Percentiles rank a stretch among this genome's conserved stretches.
Conservation (phyloP, 2,113 vertebrate species). For the Illadopsis cleaveri region DNA sequence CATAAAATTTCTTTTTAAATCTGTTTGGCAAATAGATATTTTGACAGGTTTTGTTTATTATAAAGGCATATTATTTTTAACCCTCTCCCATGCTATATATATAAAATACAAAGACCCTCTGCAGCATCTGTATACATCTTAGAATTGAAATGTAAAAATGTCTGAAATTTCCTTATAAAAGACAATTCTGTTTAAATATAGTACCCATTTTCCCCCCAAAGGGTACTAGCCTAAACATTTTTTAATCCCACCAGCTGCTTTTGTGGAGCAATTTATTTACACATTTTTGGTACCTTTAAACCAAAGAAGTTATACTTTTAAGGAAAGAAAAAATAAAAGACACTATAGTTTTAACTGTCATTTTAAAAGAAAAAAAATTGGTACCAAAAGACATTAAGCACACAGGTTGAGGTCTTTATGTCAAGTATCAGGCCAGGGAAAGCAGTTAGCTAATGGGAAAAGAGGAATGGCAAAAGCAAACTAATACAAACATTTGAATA, state of each 20-base stretch:
- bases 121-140: constrained; percentile 31
- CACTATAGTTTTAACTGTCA: neutral
- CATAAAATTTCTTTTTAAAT: neutral
- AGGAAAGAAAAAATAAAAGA: neutral
- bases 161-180: constrained; percentile 27
- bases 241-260: constrained; percentile 23
- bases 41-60: constrained; percentile 5
- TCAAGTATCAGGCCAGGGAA: constrained; percentile 49
- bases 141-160: constrained; percentile 44
- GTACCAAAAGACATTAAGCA: constrained; percentile 46
- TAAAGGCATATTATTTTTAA: constrained; percentile 45
- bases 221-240: neutral
- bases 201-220: neutral
- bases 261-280: constrained; percentile 36
- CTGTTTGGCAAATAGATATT: neutral
- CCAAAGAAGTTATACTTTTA: neutral
- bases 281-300: constrained; percentile 50
- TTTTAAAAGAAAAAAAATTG: neutral
- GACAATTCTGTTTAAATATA: constrained; percentile 16
- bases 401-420: constrained; percentile 44
- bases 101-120: constrained; percentile 48
- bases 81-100: neutral
- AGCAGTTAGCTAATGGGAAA: neutral
- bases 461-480: neutral
- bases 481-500: neutral